Base-by-base conservation (phyloP, 2,113 vertebrate species). In the Notiomystis cincta region DNA sequence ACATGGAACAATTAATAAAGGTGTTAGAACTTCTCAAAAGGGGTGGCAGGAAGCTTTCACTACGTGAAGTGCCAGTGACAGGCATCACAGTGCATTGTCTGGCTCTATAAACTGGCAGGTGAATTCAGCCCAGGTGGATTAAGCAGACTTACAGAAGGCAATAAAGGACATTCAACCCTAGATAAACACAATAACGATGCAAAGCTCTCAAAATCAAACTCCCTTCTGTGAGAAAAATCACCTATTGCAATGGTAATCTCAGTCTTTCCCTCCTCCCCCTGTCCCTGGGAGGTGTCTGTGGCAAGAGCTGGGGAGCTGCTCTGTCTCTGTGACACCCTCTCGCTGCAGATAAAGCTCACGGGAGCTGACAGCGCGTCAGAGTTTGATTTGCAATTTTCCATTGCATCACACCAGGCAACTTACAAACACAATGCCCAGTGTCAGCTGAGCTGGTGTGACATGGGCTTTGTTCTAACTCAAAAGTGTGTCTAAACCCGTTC, bases 321-420 rank as follows among this genome's bases (percentile, higher is more conserved):
- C 31, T 91, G 13, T 61, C 76, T 82, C 78, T 64, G 50, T 58
- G 79, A 73, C 93, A 93, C 47, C 48, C 67, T 88, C 58, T 70
- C 58, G 82, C 75, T 82, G 17, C 44, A 90, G 87, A 82, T 80
- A 93, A 77, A 66, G 51, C 35, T 73, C 82, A 56, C 1, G 0
- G 51, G 85, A 86, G 75, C 50, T 67, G 79, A 73, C 47, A 84
- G 48, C 0, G 0, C 78, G 56, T 79, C 24, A 37, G 62, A 70
- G 83, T 45, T 82, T 65, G 60, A 83, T 88, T 86, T 11, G 13
- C 75, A 66, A 45, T 93, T 88, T 92, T 93, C 76, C 87, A 83
- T 94, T 94, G 92, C 95, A 64, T 94, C 92, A 95, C 62, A 72
- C 25, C 64, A 86, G 87, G 60, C 91, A 96, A 54, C 82, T 78